A percentile compares a stretch with the other conserved stretches of the same genome.
Evolutionary conservation across 1,140 invertebrate genomes (phyloP).

Genomic region (Helicorthomorpha holstii): DNA sequence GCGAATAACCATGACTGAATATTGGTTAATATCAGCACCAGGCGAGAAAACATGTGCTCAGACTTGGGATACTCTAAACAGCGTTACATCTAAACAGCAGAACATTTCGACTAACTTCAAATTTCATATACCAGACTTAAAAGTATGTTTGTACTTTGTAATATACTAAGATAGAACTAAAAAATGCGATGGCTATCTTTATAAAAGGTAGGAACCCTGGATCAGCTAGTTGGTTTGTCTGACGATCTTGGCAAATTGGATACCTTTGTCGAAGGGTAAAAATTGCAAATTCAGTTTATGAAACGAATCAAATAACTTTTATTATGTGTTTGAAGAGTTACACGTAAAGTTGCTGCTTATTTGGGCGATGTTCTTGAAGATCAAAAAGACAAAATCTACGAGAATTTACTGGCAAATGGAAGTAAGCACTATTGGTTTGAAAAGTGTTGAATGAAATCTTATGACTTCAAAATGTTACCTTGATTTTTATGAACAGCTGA

Average conservation of each 20-base stretch:
- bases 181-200: no score
- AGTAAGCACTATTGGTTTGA: no score
- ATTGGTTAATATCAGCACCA: conserved; percentile 95
- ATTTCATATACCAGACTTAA: conserved; percentile 97
- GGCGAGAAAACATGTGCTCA: conserved; percentile 95
- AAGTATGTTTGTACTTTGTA: no score
- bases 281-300: background rate
- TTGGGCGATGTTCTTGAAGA: conserved; percentile 95
- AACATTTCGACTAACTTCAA: conserved; percentile 81
- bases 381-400: conserved; percentile 85
- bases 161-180: no score
- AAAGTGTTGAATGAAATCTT: no score
- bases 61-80: conserved; percentile 90
- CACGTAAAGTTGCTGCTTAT: conserved; percentile 63
- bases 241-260: conserved; percentile 97
- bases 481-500: conserved; percentile 51
- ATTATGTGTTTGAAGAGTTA: conserved; percentile 28
- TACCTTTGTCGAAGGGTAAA: conserved; percentile 62
- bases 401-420: conserved; percentile 92
- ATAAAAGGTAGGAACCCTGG: conserved; percentile 86
- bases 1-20: conserved; percentile 45
- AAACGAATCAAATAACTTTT: no score
- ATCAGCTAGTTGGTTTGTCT: conserved; percentile 93
- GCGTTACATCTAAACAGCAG: conserved; percentile 66
- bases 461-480: no score